Conservation (phyloP, 2,888 invertebrate species). For the Lepas anatifera region DNA sequence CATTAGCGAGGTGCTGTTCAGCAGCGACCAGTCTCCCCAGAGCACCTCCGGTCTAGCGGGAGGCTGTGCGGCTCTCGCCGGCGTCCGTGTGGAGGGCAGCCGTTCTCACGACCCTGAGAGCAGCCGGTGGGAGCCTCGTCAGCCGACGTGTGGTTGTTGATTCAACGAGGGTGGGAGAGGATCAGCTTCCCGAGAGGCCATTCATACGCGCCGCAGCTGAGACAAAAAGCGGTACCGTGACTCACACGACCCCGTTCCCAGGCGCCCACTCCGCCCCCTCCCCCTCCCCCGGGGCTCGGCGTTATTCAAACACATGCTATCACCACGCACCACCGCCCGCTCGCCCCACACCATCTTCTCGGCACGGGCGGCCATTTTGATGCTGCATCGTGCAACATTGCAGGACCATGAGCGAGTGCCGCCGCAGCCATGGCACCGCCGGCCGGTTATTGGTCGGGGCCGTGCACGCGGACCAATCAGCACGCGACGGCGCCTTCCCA, state of each 20-base stretch:
- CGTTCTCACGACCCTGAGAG: conserved; percentile 4
- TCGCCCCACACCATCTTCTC: conserved; percentile 4
- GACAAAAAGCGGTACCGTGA: neutral
- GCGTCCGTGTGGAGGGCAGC: neutral
- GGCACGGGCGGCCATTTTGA: neutral
- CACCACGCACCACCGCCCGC: neutral
- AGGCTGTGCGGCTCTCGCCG: too few species aligned
- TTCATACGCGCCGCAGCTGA: neutral
- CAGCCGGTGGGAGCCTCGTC: neutral
- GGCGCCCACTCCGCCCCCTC: neutral
- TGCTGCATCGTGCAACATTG: neutral
- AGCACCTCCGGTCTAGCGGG: too few species aligned
- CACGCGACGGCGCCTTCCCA: neutral
- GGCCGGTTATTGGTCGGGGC: too few species aligned
- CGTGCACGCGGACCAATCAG: neutral
- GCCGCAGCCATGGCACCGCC: too few species aligned
- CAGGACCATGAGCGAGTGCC: neutral
- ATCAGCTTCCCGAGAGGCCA: conserved; percentile 3
- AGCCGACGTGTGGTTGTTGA: neutral
- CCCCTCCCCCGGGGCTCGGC: neutral
- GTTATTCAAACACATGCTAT: neutral
- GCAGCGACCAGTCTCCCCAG: too few species aligned
- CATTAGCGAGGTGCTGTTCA: too few species aligned
- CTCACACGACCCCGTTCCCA: neutral
- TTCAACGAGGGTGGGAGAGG: neutral